Conservation (phyloP, 2,888 invertebrate species). For the Habrosyne pyritoides region DNA sequence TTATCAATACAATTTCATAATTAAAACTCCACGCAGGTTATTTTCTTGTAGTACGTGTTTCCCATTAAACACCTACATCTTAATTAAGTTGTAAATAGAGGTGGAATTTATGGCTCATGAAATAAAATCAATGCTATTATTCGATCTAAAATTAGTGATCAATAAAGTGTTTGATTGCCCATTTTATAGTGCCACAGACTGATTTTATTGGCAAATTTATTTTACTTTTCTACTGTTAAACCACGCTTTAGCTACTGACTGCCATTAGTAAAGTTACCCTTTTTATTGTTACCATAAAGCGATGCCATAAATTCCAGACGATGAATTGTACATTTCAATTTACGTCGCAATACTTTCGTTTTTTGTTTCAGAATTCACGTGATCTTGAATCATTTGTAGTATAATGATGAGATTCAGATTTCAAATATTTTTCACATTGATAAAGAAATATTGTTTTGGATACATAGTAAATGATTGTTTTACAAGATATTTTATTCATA, state of each 20-base stretch:
- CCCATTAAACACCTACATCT: neutral
- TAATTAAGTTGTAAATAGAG: neutral
- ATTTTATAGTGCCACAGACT: slow-evolving; percentile 13
- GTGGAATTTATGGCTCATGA: neutral
- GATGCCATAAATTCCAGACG: slow-evolving; percentile 31
- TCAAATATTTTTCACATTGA: too few species aligned
- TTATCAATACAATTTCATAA: too few species aligned
- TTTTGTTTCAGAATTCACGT: neutral
- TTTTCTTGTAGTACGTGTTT: too few species aligned
- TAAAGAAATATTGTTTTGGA: too few species aligned
- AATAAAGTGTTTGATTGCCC: slow-evolving; percentile 1
- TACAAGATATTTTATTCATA: too few species aligned
- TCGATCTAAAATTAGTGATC: neutral
- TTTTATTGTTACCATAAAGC: slow-evolving; percentile 33
- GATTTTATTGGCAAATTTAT: slow-evolving; percentile 27
- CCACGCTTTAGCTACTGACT: slow-evolving; percentile 23
- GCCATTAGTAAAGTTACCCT: slow-evolving; percentile 12
- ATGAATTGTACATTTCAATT: slow-evolving; percentile 23
- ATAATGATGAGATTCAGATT: too few species aligned
- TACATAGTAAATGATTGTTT: too few species aligned
- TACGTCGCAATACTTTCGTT: neutral
- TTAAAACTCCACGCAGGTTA: too few species aligned
- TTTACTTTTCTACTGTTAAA: slow-evolving; percentile 31
- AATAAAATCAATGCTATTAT: neutral
- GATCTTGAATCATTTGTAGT: neutral